Evolutionary conservation across 2,113 vertebrate species (phyloP), one percentile per base, ranked within the genome.

Genomic region (Aepyceros melampus): DNA sequence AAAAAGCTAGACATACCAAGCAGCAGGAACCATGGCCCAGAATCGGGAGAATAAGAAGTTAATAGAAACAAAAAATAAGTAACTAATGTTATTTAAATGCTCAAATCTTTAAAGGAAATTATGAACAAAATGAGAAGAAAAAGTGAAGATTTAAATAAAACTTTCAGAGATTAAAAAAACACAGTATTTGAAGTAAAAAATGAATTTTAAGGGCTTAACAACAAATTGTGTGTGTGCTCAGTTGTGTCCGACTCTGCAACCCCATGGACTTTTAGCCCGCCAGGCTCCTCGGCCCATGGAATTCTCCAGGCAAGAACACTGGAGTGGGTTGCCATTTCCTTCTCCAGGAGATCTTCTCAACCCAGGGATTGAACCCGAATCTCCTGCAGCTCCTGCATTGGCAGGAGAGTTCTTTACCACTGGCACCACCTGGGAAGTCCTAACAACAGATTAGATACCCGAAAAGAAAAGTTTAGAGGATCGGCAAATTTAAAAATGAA

Each of bases 251-350:
- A 27, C 23, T 76, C 36, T 43, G 11, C 40, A 25, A 43, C 40
- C 11, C 23, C 71, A 43, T 0, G 1, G 71, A 43, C 36, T 43
- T 40, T 14, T 76, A 43, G 36, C 23, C 71, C 11, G 0, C 40
- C 12, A 27, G 21, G 23, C 36, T 76, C 71, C 36, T 43, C 6
- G 0, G 6, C 2, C 12, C 36, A 13, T 27, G 71, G 23, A 2
- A 76, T 76, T 76, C 36, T 43, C 36, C 36, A 43, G 40, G 36
- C 71, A 76, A 76, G 71, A 76, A 43, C 7, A 76, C 36, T 43
- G 40, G 36, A 43, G 23, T 76, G 12, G 36, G 6, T 14, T 14
- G 71, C 12, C 40, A 27, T 43, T 43, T 25, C 40, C 36, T 27
- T 27, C 71, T 76, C 36, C 12, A 43, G 36, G 40, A 6, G 36